Conservation (phyloP, 2,797 vertebrate genomes). For the Muscicapa comitata region DNA sequence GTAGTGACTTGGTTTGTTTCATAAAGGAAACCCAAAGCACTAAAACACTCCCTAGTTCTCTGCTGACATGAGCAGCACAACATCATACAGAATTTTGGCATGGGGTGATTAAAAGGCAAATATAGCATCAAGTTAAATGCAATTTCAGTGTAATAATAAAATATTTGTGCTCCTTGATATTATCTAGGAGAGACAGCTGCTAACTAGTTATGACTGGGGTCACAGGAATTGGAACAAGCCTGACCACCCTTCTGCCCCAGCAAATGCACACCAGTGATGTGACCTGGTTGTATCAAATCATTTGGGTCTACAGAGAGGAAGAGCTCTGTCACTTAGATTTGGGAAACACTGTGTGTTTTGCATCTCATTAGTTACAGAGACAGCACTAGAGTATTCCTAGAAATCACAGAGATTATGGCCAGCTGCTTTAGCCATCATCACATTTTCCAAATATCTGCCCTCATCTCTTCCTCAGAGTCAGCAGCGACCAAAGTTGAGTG, state of each 20-base stretch:
- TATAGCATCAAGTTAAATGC: not conserved
- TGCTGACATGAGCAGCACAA: rapidly evolving
- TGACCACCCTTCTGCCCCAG: not conserved
- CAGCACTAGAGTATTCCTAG: not conserved
- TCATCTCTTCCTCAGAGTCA: not conserved
- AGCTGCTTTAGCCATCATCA: not conserved
- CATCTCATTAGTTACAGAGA: not conserved
- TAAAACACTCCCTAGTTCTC: not conserved
- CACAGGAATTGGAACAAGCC: not conserved
- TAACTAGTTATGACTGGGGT: not conserved
- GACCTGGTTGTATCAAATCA: not conserved
- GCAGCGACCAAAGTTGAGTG: not conserved
- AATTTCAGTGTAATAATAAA: not conserved
- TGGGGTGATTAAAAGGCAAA: not conserved
- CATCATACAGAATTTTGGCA: not conserved
- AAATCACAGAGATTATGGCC: not conserved
- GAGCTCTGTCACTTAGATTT: not conserved
- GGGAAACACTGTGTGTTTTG: not conserved
- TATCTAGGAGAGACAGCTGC: not conserved
- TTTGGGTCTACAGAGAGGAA: not conserved
- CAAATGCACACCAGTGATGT: not conserved
- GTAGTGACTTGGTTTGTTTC: not conserved
- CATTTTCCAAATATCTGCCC: not conserved
- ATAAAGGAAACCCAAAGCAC: not conserved
- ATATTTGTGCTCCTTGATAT: not conserved